Evolutionary conservation across 1,140 invertebrate species (phyloP).

Genomic region (Zaprionus kolodkinae): DNA sequence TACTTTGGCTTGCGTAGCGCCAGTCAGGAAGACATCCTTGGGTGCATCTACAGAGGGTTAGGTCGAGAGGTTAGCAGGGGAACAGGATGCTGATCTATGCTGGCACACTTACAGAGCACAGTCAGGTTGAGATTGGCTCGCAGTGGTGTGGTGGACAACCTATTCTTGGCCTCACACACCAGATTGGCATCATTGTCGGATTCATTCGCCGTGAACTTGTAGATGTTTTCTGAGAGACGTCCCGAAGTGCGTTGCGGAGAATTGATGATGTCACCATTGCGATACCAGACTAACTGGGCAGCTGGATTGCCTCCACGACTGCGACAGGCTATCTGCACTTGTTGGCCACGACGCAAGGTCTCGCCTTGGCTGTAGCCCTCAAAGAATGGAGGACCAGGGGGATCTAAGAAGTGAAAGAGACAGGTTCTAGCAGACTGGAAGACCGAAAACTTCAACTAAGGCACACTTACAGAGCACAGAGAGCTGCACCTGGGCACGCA

Average conservation of each 20-base stretch:
- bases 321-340: slow-evolving; percentile 93
- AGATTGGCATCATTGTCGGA: slow-evolving; percentile 96
- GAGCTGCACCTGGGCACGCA: slow-evolving; percentile 91
- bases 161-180: slow-evolving; percentile 95
- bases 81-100: neutral
- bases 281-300: slow-evolving; percentile 97
- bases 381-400: slow-evolving; percentile 95
- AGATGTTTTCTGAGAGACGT: slow-evolving; percentile 92
- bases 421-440: slow-evolving; percentile 4
- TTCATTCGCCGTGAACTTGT: slow-evolving; percentile 93
- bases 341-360: slow-evolving; percentile 93
- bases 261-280: slow-evolving; percentile 89
- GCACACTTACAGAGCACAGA: slow-evolving; percentile 95
- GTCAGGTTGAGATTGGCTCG: slow-evolving; percentile 93
- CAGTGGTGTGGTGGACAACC: slow-evolving; percentile 92
- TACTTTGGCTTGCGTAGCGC: slow-evolving; percentile 92
- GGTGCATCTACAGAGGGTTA: slow-evolving; percentile 91
- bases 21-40: slow-evolving; percentile 92
- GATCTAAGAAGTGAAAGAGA: slow-evolving; percentile 88
- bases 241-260: slow-evolving; percentile 87
- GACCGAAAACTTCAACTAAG: no score
- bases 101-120: slow-evolving; percentile 93
- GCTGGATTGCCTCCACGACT: slow-evolving; percentile 98
- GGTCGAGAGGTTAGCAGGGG: no score
- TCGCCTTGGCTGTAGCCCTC: slow-evolving; percentile 96